Evolutionary conservation across 2,113 vertebrate species (phyloP), one percentile per base, ranked within the genome.

Genomic region (sheep (Ovis aries)): DNA sequence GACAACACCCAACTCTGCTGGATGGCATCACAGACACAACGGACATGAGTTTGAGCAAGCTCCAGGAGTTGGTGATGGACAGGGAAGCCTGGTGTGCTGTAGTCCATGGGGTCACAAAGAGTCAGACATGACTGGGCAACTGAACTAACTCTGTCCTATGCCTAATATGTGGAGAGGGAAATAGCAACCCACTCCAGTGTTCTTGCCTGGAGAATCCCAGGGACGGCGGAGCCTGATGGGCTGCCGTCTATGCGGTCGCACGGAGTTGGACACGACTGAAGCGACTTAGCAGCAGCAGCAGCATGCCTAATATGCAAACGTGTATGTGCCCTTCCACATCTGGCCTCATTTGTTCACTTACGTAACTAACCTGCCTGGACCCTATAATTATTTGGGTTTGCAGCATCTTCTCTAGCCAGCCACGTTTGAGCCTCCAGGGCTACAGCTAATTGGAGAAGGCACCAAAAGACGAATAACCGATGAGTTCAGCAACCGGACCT

Each of bases 161-260:
- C 12, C 43, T 67, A 23, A 33, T 9, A 31, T 1, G 57, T 67
- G 16, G 62, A 67, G 62, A 67, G 33, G 33, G 62, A 67, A 67
- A n/a, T n/a, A 16, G 33, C 16, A 67, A 19, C 62, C 16, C 3
- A 16, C 33, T 67, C 62, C 16, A 19, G 62, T 1, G 33, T n/a
- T 67, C 62, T 67, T n/a, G 62, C 62, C 33, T 67, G 62, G 62
- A 67, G 33, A 67, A n/a, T n/a, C 62, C 62, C 62, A 67, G 62
- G 33, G 16, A 67, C 0, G 0, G 62, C 0, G 0, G 33, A 67
- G 33, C 62, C 33, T 67, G 62, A 5, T 19, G 62, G 16, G 16
- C 62, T 67, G 62, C 33, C 9, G 33, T 67, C 16, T 67, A 10
- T 10, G 62, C 7, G 62, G 62, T 67, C 4, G 1, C 33, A 67